Conservation (phyloP, 2,113 vertebrate species). For the Zingel zingel region DNA sequence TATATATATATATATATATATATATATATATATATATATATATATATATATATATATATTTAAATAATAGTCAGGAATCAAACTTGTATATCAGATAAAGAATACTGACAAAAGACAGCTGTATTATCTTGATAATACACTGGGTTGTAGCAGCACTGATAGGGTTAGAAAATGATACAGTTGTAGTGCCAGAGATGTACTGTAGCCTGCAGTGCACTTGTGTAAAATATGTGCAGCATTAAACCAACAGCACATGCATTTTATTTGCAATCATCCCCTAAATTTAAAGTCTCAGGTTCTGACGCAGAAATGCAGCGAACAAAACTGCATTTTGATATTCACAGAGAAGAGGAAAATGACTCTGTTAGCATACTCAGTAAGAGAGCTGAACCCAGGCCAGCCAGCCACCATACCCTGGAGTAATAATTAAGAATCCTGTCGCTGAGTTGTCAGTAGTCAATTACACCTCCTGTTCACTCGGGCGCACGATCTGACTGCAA, state of each 20-base stretch:
- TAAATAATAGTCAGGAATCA: slow-evolving; percentile 32
- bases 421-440: slow-evolving; percentile 86
- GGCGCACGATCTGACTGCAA: slow-evolving; percentile 80
- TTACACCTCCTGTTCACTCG: slow-evolving; percentile 82
- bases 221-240: slow-evolving; percentile 55
- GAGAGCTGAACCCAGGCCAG: slow-evolving; percentile 74
- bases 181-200: slow-evolving; percentile 22
- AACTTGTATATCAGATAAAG: slow-evolving; percentile 21
- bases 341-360: slow-evolving; percentile 72
- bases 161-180: slow-evolving; percentile 38
- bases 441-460: slow-evolving; percentile 85
- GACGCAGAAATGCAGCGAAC: slow-evolving; percentile 61
- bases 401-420: slow-evolving; percentile 80
- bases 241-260: slow-evolving; percentile 66
- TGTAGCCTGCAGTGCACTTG: slow-evolving; percentile 48
- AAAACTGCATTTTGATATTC: slow-evolving; percentile 79
- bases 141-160: slow-evolving; percentile 19
- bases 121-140: slow-evolving; percentile 39
- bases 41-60: slow-evolving; percentile 13
- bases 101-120: slow-evolving; percentile 24
- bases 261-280: slow-evolving; percentile 69
- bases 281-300: slow-evolving; percentile 69
- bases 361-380: slow-evolving; percentile 76
- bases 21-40: too few species aligned
- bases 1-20: too few species aligned